Evolutionary conservation across 1,140 invertebrate genomes (phyloP), one percentile per base, ranked within the genome.

Genomic region (Aphelinus certus): DNA sequence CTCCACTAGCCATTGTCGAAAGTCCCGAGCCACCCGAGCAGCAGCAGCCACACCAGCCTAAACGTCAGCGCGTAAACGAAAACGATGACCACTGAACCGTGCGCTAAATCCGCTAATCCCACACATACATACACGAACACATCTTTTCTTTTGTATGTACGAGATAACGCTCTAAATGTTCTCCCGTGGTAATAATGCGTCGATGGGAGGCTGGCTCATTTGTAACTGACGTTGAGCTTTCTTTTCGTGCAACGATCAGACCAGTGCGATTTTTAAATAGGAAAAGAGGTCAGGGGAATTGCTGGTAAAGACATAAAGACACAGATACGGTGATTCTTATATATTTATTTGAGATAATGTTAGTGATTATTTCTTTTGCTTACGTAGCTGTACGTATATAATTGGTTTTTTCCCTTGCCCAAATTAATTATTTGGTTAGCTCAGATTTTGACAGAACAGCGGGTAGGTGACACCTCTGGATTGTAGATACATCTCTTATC

Each of bases 61-160:
- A 88, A 77, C 86, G 86, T 79, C 85, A 85, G 77, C 86, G 87
- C 74, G 78, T 87, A 26, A 84, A 88, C 64, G 87, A 88, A 64
- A 79, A 82, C 67, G 86, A 88, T 61, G 86, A 87, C 80, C 86
- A 88, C 77, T 88, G 83, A 88, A 84, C 74, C 77, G 4, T 53
- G 51, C 51, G 51, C 9, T 26, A 26, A 26, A 26, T 26, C 26
- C 26, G 26, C 26, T 26, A 26, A 26, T 26, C 26, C 26, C 26
- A 26, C 26, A 26, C 26, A 26, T 26, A 26, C 26, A 26, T 26
- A 26, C 26, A 26, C 26, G 26, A 26, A 26, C 26, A 26, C 26
- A 7, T 74, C 68, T 75, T 57, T 57, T 74, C 57, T 80, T 81
- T 81, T 79, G 81, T 84, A 82, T 78, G 84, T 88, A 88, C 84